Evolutionary conservation across 2,888 invertebrate genomes (phyloP), one percentile per base, ranked within the genome.

Genomic region (Catonia carolina): DNA sequence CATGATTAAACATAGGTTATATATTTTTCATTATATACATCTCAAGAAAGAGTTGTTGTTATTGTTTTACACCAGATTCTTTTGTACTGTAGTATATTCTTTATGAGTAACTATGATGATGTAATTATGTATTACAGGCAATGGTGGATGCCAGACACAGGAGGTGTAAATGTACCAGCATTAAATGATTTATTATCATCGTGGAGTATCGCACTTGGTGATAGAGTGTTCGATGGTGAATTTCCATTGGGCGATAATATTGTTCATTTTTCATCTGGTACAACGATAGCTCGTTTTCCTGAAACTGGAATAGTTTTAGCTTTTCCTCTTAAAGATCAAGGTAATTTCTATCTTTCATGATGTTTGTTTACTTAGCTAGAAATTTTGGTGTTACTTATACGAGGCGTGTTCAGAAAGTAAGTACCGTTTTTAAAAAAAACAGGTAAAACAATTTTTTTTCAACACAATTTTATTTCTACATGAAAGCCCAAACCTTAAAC

Each of bases 151-250:
- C 94, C 94, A 0, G 91, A 92, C 71, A 85, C 84, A 1, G 84
- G 84, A 2, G 97, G 97, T 1, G 80, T 93, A 1, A 98, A 97
- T 73, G 80, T 97, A 47, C 97, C 97, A 0, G 95, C 97, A 0
- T 72, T 97, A 35, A 98, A 98, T 71, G 93, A 94, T 67, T 75
- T 97, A 10, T 75, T 97, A 1, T 70, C 85, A 74, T 80, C 84
- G 2, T 88, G 92, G 80, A 88, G 87, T 66, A 86, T 97, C 67
- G 88, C 89, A 10, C 80, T 97, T 64, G 86, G 91, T 1, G 89
- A 90, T 70, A 78, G 83, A 58, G 87, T 91, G 1, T 86, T 85
- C 63, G 91, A 94, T 71, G 95, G 95, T 1, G 64, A 64, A 63
- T 95, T 90, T 72, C 84, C 82, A 60, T 74, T 96, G 59, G 92